Base-by-base conservation (phyloP, 2,888 invertebrate genomes). In the Drosophila pegasa region DNA sequence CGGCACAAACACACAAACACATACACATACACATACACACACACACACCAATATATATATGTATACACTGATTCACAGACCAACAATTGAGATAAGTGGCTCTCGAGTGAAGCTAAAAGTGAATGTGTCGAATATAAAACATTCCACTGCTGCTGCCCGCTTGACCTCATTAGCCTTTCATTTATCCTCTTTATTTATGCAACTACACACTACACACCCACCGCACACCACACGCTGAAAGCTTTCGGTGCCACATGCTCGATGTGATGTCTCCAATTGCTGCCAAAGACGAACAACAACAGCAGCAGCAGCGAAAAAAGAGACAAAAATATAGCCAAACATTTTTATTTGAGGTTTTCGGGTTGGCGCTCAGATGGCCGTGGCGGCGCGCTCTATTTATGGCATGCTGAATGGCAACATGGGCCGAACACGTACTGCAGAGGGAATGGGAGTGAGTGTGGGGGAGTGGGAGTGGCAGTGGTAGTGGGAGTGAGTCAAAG, bases 81-180 rank as follows among this genome's bases (percentile, higher is more conserved):
- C 22, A 59, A 65, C 70, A 68, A 73, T 76, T 76, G 76, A 71
- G 74, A 76, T 85, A 77, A 79, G 82, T 82, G 70, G 62, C 51
- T 52, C 70, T 52, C 47, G 61, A 62, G 52, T 69, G 59, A 56
- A 68, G 58, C 52, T 40, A 61, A 66, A 75, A 62, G 71, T 48
- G 57, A 75, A 71, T 75, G 75, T 75, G 71, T 71, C 71, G 59
- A 40, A 64, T 62, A 73, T 67, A 67, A 73, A 78, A 50, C 59
- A 76, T 73, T 50, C 59, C 57, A 62, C 55, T 67, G 62, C 61
- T 56, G 22, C 58, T 64, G 75, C 54, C 70, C 78, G 72, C 61
- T 78, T 83, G 86, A 86, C 86, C 82, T 83, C 80, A 82, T 82
- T 86, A 86, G 84, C 62, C 63, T 57, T 71, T 75, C 75, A 82